These are phyloP conservation scores for Drosophila quadrilineata DNA, from an alignment of 1,140 invertebrate species.

Conservation along the genomic window DNA sequence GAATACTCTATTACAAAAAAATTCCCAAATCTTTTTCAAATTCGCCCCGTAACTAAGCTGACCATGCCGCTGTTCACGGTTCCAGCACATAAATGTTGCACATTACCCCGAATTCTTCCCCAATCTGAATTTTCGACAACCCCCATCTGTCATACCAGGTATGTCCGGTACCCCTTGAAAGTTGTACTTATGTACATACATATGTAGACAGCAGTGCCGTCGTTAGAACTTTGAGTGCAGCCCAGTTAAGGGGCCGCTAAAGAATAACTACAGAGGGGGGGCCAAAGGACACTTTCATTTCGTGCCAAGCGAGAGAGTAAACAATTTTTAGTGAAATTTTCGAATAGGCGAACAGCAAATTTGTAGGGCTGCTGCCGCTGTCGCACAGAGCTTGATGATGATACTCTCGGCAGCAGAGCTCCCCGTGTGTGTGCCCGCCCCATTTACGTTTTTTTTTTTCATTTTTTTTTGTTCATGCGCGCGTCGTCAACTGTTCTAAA, in stretches of 20 bases:
- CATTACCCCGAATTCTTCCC: constrained; percentile 31
- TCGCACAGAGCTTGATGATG: constrained; percentile 53
- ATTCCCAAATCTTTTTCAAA: too few species aligned
- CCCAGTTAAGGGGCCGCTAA: too few species aligned
- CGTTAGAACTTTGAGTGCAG: constrained; percentile 6
- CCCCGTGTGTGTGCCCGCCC: constrained; percentile 57
- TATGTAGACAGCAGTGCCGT: not conserved
- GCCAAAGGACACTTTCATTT: constrained; percentile 79
- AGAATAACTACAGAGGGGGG: too few species aligned
- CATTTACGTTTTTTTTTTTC: too few species aligned
- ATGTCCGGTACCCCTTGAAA: not conserved
- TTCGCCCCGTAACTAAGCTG: too few species aligned
- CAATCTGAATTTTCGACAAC: constrained; percentile 3
- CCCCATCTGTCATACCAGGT: constrained; percentile 12
- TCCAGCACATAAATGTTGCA: not conserved
- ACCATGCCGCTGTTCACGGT: too few species aligned
- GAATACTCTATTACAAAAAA: too few species aligned
- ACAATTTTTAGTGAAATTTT: constrained; percentile 82
- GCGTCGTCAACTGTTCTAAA: constrained; percentile 65
- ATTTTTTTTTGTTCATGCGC: constrained; percentile 54
- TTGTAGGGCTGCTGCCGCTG: constrained; percentile 54
- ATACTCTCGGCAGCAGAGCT: constrained; percentile 45
- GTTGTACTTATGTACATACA: not conserved
- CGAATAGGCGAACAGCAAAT: constrained; percentile 80
- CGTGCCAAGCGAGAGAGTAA: constrained; percentile 76